Percentiles rank a stretch among this genome's conserved stretches.
phyloP scores from a whole-genome alignment of 2,888 invertebrate species.

The Cylindroiulus punctatus region DNA sequence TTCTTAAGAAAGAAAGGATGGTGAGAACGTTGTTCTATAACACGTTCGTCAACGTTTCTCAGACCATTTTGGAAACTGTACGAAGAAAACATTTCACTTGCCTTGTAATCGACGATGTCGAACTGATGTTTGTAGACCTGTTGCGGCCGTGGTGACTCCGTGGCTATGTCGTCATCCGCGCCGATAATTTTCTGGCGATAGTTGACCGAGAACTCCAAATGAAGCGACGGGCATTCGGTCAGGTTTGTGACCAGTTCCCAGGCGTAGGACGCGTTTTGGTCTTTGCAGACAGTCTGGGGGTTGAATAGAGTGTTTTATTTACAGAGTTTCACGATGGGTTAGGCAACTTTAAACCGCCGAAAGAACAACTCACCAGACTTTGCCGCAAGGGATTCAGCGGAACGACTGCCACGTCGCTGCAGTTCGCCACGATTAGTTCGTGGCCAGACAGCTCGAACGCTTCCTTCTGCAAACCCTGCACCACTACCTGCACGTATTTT shows the following conservation, averaged over 20 bases:
- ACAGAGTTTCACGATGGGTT: not conserved
- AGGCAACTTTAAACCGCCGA: not conserved
- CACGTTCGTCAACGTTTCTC: no score
- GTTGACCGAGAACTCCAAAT: constrained; percentile 74
- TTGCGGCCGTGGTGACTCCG: constrained; percentile 67
- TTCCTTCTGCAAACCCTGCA: constrained; percentile 65
- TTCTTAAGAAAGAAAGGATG: no score
- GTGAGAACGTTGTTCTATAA: no score
- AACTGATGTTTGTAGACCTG: constrained; percentile 74
- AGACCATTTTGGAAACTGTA: not conserved
- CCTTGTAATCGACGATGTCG: constrained; percentile 83
- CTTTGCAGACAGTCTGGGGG: constrained; percentile 75
- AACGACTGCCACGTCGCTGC: constrained; percentile 59
- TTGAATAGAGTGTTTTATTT: constrained; percentile 49
- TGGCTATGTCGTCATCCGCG: constrained; percentile 56
- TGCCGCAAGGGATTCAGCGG: constrained; percentile 60
- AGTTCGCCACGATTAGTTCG: constrained; percentile 61
- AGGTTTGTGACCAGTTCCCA: constrained; percentile 76
- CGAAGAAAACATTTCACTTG: constrained; percentile 63
- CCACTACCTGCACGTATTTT: constrained; percentile 83
- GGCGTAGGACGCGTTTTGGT: constrained; percentile 81
- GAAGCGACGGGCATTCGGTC: constrained; percentile 66
- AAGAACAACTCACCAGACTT: constrained; percentile 58
- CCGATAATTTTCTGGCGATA: constrained; percentile 65
- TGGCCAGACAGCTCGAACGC: constrained; percentile 64